Evolutionary conservation across 2,888 invertebrate genomes (phyloP).

Genomic region (Ceriagrion tenellum): DNA sequence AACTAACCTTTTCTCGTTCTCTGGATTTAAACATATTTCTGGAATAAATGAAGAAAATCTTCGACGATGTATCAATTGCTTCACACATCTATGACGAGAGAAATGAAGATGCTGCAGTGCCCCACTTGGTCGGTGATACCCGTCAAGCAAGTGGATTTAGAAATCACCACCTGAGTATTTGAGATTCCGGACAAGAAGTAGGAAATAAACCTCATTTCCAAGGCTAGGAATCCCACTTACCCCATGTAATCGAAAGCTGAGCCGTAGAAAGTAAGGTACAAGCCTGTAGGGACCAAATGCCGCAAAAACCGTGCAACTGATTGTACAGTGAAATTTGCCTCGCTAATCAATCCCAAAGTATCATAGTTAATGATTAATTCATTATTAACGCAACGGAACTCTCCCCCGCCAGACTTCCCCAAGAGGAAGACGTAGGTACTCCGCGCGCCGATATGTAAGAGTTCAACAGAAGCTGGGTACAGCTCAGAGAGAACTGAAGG

Average conservation of each 20-base stretch:
- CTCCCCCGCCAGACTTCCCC: background rate
- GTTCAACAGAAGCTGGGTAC: background rate
- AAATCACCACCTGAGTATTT: background rate
- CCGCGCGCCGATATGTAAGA: background rate
- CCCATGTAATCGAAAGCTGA: background rate
- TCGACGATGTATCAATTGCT: background rate
- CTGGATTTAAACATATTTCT: too few relatives aligned
- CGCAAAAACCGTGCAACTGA: background rate
- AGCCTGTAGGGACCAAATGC: background rate
- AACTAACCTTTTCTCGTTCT: too few relatives aligned
- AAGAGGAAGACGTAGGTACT: background rate
- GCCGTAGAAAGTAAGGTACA: background rate
- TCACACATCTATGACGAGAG: background rate
- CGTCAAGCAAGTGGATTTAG: background rate
- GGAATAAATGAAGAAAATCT: background rate
- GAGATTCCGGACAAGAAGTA: background rate
- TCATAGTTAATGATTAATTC: too few relatives aligned
- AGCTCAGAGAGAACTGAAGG: background rate
- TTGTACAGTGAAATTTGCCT: background rate
- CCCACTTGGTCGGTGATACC: background rate
- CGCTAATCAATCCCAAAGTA: too few relatives aligned
- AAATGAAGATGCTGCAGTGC: background rate
- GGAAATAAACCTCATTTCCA: conserved; percentile 37
- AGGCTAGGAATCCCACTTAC: background rate
- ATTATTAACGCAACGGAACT: background rate